Percentiles rank a stretch among this genome's conserved stretches.
Evolutionary conservation across 2,888 invertebrate species (phyloP).

Genomic region (Allygus modestus): DNA sequence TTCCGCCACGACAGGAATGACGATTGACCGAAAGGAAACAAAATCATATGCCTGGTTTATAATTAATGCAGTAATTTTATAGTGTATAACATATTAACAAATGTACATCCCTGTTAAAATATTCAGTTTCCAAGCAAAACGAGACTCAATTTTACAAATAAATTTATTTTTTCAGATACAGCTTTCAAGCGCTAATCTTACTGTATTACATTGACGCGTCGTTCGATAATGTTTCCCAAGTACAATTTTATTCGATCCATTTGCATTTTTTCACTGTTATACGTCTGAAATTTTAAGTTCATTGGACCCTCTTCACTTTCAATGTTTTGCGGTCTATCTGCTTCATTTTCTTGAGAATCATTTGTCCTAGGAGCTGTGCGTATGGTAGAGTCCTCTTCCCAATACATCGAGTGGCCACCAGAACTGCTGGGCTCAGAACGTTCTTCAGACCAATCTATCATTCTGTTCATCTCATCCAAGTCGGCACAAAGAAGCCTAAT

Average conservation of each 20-base stretch:
- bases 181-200: no score
- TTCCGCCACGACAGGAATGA: no score
- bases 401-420: background rate
- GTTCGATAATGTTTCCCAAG: background rate
- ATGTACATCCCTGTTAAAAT: no score
- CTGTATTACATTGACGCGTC: background rate
- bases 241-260: background rate
- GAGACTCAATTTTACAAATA: no score
- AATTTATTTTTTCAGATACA: no score
- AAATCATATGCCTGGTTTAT: no score
- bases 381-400: background rate
- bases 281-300: background rate
- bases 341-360: background rate
- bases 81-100: no score
- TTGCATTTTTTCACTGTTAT: background rate
- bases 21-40: no score
- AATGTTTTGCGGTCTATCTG: background rate
- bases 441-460: background rate
- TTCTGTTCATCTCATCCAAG: background rate
- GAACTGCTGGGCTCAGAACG: background rate
- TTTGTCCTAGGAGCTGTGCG: background rate
- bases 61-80: no score
- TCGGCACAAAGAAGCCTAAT: background rate
- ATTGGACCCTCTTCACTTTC: background rate
- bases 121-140: no score